These are phyloP conservation scores for Mormyrus lacerda DNA, from an alignment of 2,113 vertebrate species.

Conservation along the genomic window DNA sequence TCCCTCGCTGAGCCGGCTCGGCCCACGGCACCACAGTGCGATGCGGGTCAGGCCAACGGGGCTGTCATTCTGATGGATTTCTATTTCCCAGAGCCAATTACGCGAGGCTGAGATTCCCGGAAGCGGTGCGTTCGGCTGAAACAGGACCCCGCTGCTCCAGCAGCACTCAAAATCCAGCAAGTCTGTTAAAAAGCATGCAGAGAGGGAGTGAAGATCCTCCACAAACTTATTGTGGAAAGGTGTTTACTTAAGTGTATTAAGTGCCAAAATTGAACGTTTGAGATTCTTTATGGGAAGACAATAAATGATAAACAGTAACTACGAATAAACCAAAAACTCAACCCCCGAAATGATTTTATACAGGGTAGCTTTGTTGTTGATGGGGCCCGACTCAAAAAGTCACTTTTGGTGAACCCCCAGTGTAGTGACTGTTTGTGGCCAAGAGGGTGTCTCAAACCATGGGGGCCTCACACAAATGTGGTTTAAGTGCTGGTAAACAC, in stretches of 20 bases:
- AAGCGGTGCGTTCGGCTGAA: background rate
- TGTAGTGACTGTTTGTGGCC: background rate
- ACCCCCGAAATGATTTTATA: background rate
- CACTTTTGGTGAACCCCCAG: too few species aligned
- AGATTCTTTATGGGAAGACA: background rate
- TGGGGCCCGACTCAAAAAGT: background rate
- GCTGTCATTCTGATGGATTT: slow-evolving; percentile 15
- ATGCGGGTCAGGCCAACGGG: background rate
- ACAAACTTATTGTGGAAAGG: background rate
- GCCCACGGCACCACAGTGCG: background rate
- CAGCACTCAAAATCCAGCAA: background rate
- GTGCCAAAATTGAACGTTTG: background rate
- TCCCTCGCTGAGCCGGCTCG: background rate
- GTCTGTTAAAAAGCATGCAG: background rate
- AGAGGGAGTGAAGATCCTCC: background rate
- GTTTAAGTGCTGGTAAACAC: background rate
- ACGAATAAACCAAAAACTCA: background rate
- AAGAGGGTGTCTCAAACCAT: background rate
- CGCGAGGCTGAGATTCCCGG: background rate
- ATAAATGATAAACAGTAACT: background rate
- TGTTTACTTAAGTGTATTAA: background rate
- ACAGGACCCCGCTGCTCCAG: background rate
- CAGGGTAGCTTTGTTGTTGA: background rate
- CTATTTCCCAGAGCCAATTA: slow-evolving; percentile 13
- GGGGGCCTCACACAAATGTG: too few species aligned